Evolutionary conservation across 2,797 vertebrate genomes (phyloP).

Genomic region (Melanotaenia maccullochi): DNA sequence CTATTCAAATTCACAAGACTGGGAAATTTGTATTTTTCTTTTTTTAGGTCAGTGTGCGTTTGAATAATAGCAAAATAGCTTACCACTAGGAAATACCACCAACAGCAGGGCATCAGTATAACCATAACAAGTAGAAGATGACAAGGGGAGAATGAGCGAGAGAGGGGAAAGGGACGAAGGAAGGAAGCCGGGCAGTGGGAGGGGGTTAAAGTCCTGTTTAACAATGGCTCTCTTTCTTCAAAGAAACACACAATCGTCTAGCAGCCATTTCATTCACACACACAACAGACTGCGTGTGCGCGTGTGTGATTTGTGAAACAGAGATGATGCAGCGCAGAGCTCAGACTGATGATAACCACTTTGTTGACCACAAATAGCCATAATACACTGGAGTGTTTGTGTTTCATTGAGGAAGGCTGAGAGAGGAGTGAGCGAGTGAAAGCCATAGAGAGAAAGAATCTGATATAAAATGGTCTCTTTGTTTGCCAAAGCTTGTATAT

Average conservation of each 20-base stretch:
- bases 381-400: conserved; percentile 44
- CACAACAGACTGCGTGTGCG: conserved; percentile 12
- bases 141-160: conserved; percentile 21
- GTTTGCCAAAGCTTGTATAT: conserved; percentile 14
- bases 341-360: conserved; percentile 33
- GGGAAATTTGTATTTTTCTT: neutral
- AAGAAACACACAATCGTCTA: conserved; percentile 55
- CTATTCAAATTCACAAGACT: conserved; percentile 6
- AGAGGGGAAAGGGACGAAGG: conserved; percentile 4
- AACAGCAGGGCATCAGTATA: conserved; percentile 10
- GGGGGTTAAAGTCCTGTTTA: conserved; percentile 17
- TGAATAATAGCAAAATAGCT: neutral
- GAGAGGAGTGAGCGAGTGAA: neutral
- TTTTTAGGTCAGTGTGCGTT: neutral
- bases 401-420: conserved; percentile 39
- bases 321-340: conserved; percentile 42
- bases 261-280: conserved; percentile 65
- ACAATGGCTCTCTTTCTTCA: conserved; percentile 68
- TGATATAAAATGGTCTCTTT: conserved; percentile 37
- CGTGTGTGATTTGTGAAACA: conserved; percentile 27
- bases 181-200: conserved; percentile 1
- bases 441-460: neutral
- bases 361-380: conserved; percentile 38
- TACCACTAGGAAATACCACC: neutral
- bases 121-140: conserved; percentile 33